phyloP scores from a whole-genome alignment of 2,113 vertebrate genomes.

The Donacobius atricapilla region DNA sequence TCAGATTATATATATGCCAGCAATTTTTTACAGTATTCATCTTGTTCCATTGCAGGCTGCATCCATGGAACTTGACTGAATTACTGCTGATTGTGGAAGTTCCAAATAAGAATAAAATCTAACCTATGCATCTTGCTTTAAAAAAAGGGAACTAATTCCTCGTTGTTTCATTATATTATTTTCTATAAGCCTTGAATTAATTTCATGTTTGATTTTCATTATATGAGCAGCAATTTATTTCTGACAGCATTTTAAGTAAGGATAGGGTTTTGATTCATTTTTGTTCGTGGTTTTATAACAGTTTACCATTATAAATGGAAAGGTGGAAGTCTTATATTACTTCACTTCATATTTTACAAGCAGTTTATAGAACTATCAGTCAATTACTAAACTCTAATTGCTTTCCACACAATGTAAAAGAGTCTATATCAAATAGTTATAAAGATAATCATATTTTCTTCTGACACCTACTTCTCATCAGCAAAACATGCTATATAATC shows the following conservation, averaged over 20 bases:
- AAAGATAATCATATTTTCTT: not conserved
- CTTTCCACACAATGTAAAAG: not conserved
- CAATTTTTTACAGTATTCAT: not conserved
- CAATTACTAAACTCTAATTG: not conserved
- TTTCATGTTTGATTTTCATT: not conserved
- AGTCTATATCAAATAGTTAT: not conserved
- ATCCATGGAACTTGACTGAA: not conserved
- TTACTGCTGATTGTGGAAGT: not conserved
- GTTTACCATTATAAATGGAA: not conserved
- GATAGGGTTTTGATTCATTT: not conserved
- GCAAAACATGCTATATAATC: not conserved
- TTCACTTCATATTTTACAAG: not conserved
- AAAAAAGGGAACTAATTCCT: not conserved
- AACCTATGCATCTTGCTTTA: not conserved
- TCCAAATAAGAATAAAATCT: not conserved
- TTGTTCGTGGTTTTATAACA: not conserved
- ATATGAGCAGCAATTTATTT: not conserved
- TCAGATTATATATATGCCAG: not conserved
- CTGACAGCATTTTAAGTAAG: not conserved
- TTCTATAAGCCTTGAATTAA: not conserved
- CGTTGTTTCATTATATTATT: not conserved
- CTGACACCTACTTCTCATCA: not conserved
- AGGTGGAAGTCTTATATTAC: not conserved
- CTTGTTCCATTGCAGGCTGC: not conserved
- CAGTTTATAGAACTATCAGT: not conserved